phyloP scores from a whole-genome alignment of 2,888 invertebrate genomes.

The Coenonympha glycerion region DNA sequence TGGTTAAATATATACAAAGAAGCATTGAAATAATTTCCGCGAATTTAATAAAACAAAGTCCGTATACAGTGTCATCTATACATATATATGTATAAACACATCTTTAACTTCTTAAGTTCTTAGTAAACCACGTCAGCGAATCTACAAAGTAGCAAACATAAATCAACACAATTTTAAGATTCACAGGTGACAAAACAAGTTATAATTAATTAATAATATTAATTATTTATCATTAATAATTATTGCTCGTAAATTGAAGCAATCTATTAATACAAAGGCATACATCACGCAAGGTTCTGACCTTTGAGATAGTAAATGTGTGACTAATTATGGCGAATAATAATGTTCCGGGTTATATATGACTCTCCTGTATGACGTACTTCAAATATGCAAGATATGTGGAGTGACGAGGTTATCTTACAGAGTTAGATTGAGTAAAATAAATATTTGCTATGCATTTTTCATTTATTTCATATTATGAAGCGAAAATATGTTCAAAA shows the following conservation, averaged over 20 bases:
- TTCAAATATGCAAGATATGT: not conserved
- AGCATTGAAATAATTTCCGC: not conserved
- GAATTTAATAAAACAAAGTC: not conserved
- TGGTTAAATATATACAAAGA: not conserved
- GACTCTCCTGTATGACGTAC: conserved; percentile 9
- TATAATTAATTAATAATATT: not conserved
- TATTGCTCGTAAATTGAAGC: not conserved
- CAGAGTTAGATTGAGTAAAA: not conserved
- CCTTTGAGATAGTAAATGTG: conserved; percentile 23
- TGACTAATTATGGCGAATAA: conserved; percentile 59
- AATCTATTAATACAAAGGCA: not conserved
- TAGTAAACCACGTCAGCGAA: not conserved
- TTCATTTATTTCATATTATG: no score
- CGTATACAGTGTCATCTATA: not conserved
- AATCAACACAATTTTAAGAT: conserved; percentile 1
- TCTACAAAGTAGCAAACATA: not conserved
- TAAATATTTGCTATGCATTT: not conserved
- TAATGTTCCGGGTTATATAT: conserved; percentile 37
- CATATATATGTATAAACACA: not conserved
- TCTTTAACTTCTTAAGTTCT: not conserved
- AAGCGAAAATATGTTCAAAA: no score
- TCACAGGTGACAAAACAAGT: not conserved
- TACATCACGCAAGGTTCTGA: conserved; percentile 12
- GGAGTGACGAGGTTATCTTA: not conserved
- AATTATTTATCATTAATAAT: no score